Conservation (phyloP, 2,113 vertebrate genomes). For the Chaenogobius annularis region DNA sequence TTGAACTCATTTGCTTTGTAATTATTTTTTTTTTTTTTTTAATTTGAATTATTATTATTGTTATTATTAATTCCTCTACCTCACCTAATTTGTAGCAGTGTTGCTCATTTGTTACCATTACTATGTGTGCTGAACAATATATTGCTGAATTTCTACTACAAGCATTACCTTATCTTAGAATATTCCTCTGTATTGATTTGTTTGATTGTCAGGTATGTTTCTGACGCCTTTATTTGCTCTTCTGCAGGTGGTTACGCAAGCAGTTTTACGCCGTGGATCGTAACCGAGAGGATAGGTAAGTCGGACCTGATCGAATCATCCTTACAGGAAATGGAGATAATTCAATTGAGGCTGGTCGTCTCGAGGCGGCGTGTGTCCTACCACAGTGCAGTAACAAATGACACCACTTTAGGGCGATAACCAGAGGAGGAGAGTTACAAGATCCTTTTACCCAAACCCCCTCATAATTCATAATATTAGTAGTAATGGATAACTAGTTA, state of each 20-base stretch:
- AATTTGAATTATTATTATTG: too few relatives aligned
- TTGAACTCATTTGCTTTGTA: neutral
- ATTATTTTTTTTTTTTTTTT: too few relatives aligned
- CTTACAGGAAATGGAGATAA: slow-evolving; percentile 15
- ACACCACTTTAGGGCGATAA: neutral
- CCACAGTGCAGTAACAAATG: neutral
- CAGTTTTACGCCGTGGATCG: slow-evolving; percentile 95
- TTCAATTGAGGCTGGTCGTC: slow-evolving; percentile 15
- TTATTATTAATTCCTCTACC: too few relatives aligned
- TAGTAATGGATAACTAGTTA: too few relatives aligned
- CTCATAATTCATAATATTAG: too few relatives aligned
- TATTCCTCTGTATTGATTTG: too few relatives aligned
- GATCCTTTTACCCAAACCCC: neutral
- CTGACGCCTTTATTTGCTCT: neutral
- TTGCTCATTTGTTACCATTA: too few relatives aligned
- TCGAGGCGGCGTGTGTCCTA: slow-evolving; percentile 3
- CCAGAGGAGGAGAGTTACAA: neutral
- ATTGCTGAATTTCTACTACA: too few relatives aligned
- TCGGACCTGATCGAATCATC: slow-evolving; percentile 10
- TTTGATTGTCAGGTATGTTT: neutral
- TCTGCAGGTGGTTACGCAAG: slow-evolving; percentile 91
- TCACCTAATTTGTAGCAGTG: too few relatives aligned
- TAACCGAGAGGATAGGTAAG: slow-evolving; percentile 93
- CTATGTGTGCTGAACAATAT: too few relatives aligned
- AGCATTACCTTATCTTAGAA: too few relatives aligned